These are phyloP conservation scores for Chiroxiphia lanceolata DNA, from an alignment of 2,797 vertebrate genomes.

Conservation along the genomic window DNA sequence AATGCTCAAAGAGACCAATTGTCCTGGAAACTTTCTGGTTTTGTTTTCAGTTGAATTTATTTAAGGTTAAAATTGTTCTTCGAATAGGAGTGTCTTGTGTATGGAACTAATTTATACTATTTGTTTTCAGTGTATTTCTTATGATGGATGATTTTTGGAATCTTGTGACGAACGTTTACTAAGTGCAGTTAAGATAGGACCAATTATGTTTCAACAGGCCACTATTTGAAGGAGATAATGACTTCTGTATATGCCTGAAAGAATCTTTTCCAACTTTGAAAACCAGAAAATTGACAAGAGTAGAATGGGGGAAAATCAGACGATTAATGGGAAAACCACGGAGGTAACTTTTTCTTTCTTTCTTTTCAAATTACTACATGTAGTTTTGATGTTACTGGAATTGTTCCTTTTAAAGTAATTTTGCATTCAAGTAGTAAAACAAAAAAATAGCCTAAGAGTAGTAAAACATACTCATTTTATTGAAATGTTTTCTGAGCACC, in stretches of 20 bases:
- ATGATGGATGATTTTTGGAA: not conserved
- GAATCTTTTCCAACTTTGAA: slow-evolving; percentile 97
- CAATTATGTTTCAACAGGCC: slow-evolving; percentile 82
- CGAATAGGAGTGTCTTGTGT: not conserved
- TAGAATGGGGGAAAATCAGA: slow-evolving; percentile 98
- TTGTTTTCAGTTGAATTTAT: not conserved
- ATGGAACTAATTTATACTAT: not conserved
- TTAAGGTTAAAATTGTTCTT: not conserved
- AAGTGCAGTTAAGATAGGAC: not conserved
- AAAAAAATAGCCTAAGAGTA: not conserved
- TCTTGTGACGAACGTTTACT: not conserved
- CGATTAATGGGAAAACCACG: slow-evolving; percentile 97
- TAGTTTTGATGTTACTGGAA: not conserved
- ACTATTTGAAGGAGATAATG: slow-evolving; percentile 98
- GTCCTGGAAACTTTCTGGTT: not conserved
- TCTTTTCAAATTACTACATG: not conserved
- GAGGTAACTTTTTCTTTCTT: slow-evolving; percentile 79
- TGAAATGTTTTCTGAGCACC: not conserved
- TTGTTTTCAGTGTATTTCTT: not conserved
- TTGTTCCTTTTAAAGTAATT: not conserved
- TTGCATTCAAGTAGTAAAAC: not conserved
- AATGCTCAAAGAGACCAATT: not conserved
- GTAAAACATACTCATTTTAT: not conserved
- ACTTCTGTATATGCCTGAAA: slow-evolving; percentile 98
- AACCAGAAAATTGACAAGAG: slow-evolving; percentile 94